phyloP scores from a whole-genome alignment of 2,797 vertebrate genomes.

The Sarcoramphus papa region DNA sequence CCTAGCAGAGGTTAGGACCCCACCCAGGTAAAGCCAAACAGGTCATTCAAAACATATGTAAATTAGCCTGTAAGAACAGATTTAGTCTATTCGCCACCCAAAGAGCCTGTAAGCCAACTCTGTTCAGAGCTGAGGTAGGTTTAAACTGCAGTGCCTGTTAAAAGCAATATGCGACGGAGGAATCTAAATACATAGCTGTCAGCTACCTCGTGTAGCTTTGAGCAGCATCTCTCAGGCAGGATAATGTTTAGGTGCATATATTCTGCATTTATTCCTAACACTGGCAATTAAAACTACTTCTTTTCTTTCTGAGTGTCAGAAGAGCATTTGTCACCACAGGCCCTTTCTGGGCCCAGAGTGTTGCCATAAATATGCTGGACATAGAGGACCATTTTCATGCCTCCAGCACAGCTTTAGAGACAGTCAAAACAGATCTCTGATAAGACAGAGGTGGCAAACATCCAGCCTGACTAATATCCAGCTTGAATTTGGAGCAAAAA shows the following conservation, averaged over 20 bases:
- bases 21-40: neutral
- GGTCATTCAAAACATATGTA: neutral
- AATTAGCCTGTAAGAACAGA: neutral
- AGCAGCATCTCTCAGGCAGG: neutral
- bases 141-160: neutral
- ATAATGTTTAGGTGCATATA: neutral
- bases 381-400: neutral
- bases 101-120: neutral
- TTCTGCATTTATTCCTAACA: neutral
- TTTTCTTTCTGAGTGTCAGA: neutral
- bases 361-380: neutral
- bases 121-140: neutral
- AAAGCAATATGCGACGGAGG: neutral
- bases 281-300: neutral
- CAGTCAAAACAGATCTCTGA: constrained; percentile 32
- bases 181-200: neutral
- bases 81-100: neutral
- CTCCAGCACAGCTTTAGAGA: constrained; percentile 13
- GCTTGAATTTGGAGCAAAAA: neutral
- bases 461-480: neutral
- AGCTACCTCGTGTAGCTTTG: neutral
- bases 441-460: constrained; percentile 11
- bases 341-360: neutral
- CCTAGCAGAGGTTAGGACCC: neutral
- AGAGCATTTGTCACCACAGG: neutral